phyloP scores from a whole-genome alignment of 2,888 invertebrate genomes.

The Amiota minor region DNA sequence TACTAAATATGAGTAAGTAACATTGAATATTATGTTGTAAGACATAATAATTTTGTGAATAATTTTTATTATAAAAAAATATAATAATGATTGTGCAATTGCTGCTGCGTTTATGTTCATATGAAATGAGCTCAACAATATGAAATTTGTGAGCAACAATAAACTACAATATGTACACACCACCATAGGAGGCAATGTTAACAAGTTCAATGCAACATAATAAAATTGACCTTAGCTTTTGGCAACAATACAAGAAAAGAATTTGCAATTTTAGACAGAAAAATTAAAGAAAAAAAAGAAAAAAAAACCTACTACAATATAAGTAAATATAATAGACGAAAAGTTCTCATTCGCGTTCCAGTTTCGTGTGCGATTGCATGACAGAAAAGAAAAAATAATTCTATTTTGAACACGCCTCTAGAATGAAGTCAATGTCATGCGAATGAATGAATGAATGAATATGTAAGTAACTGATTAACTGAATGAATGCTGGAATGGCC shows the following conservation, averaged over 20 bases:
- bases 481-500: too few relatives aligned
- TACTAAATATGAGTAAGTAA: too few relatives aligned
- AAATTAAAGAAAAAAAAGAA: conserved; percentile 6
- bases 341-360: conserved; percentile 70
- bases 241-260: conserved; percentile 19
- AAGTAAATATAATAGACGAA: conserved; percentile 41
- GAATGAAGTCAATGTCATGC: conserved; percentile 21
- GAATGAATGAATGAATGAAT: neutral
- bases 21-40: conserved; percentile 1
- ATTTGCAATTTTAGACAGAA: neutral
- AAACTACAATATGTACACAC: conserved; percentile 3
- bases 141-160: conserved; percentile 46
- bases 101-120: conserved; percentile 45
- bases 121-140: conserved; percentile 52
- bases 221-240: conserved; percentile 65
- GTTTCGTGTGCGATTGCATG: conserved; percentile 59
- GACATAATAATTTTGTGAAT: conserved; percentile 16
- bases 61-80: neutral
- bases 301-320: conserved; percentile 46
- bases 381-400: conserved; percentile 36
- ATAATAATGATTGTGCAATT: conserved; percentile 48
- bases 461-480: neutral
- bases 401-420: conserved; percentile 8
- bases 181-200: conserved; percentile 34
- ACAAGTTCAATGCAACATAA: conserved; percentile 69